A percentile compares a stretch with the other conserved stretches of the same genome.
Conservation (phyloP, 1,140 invertebrate genomes). For the Ectropis grisescens region DNA sequence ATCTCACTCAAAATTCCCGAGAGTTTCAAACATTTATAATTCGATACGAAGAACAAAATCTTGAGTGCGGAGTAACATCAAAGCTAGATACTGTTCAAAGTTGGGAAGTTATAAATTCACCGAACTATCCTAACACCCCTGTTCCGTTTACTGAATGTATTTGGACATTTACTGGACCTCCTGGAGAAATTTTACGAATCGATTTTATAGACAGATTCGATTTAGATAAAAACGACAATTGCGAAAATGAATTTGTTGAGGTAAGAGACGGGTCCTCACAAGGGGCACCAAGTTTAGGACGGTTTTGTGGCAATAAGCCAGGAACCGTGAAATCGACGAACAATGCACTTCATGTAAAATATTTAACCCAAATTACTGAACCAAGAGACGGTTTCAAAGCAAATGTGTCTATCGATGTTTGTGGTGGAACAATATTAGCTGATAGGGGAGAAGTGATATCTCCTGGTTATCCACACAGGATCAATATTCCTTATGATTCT, state of each 20-base stretch:
- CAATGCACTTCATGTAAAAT: conserved; percentile 81
- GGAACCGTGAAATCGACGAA: conserved; percentile 73
- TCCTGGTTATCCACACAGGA: conserved; percentile 70
- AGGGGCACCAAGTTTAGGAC: conserved; percentile 72
- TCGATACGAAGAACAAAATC: conserved; percentile 71
- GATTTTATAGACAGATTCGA: conserved; percentile 85
- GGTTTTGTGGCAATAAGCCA: conserved; percentile 75
- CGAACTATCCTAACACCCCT: conserved; percentile 85
- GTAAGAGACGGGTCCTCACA: conserved; percentile 83
- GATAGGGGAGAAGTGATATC: conserved; percentile 67
- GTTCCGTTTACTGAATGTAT: conserved; percentile 83
- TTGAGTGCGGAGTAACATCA: conserved; percentile 75
- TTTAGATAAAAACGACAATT: conserved; percentile 70
- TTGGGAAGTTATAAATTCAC: conserved; percentile 74
- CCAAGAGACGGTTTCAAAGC: conserved; percentile 87
- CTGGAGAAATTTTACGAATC: conserved; percentile 77
- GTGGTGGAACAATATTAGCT: conserved; percentile 70
- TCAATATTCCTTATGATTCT: conserved; percentile 60
- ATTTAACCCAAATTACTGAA: conserved; percentile 76
- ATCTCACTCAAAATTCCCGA: neutral
- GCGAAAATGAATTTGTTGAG: conserved; percentile 79
- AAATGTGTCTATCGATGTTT: conserved; percentile 72
- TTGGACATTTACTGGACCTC: conserved; percentile 81
- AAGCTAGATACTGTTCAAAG: conserved; percentile 49
- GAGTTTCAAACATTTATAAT: conserved; percentile 70